Conservation (phyloP, 2,888 invertebrate species). For the Eristalis pertinax region DNA sequence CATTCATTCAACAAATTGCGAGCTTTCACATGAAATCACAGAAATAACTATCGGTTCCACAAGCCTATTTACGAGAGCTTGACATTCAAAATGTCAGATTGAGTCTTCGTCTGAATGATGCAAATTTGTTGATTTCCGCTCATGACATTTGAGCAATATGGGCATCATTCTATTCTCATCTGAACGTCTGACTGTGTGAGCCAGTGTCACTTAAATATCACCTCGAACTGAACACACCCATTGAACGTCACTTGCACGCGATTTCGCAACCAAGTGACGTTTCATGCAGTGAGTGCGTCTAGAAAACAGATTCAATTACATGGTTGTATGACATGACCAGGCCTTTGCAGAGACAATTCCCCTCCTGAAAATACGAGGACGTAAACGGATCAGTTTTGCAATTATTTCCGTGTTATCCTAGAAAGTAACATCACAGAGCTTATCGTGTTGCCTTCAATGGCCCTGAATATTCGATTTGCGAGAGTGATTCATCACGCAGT, state of each 20-base stretch:
- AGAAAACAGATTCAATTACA: slow-evolving; percentile 18
- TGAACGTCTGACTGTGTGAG: too few species aligned
- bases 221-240: background rate
- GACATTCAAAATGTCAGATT: background rate
- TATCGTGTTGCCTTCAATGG: slow-evolving; percentile 31
- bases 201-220: background rate
- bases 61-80: too few species aligned
- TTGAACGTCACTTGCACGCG: background rate
- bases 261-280: background rate
- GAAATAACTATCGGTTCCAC: too few species aligned
- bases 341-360: slow-evolving; percentile 48
- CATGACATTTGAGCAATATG: too few species aligned
- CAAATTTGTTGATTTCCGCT: background rate
- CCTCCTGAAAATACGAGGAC: slow-evolving; percentile 49
- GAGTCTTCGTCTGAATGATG: background rate
- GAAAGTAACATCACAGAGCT: background rate
- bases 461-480: slow-evolving; percentile 12
- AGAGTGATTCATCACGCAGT: background rate
- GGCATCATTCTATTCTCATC: too few species aligned
- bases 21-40: too few species aligned
- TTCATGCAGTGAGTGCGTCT: background rate
- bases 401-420: background rate
- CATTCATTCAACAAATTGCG: background rate
- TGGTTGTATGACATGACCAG: slow-evolving; percentile 46
- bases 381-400: background rate